These are phyloP conservation scores for Emys orbicularis DNA, from an alignment of 2,797 vertebrate species.

Conservation along the genomic window DNA sequence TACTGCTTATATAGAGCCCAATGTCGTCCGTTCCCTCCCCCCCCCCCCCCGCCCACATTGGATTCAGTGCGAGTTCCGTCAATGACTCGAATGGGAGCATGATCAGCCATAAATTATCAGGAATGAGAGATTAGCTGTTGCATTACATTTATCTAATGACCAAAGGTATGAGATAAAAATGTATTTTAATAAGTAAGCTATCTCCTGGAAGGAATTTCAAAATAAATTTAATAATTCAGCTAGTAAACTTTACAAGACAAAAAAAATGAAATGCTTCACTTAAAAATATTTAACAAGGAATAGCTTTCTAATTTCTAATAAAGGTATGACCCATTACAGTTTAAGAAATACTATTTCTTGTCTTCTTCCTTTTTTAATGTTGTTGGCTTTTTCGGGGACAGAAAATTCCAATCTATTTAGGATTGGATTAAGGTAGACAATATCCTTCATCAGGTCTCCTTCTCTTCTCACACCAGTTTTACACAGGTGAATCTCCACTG, in stretches of 20 bases:
- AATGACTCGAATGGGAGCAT: neutral
- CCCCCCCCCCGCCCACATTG: neutral
- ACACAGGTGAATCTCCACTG: neutral
- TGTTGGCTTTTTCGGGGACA: neutral
- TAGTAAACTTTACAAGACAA: constrained; percentile 9
- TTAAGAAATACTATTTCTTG: no score
- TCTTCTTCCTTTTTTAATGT: neutral
- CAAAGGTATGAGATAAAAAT: constrained; percentile 40
- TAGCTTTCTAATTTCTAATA: neutral
- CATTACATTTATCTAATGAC: constrained; percentile 29
- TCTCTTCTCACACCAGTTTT: neutral
- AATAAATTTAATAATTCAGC: constrained; percentile 13
- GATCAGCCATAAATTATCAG: constrained; percentile 24
- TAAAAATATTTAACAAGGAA: neutral
- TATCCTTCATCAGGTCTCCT: neutral
- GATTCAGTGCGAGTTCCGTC: neutral
- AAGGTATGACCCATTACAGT: no score
- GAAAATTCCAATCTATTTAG: neutral
- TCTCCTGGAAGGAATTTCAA: constrained; percentile 1
- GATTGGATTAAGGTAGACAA: neutral
- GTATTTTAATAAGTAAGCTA: constrained; percentile 49
- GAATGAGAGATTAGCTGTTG: constrained; percentile 13
- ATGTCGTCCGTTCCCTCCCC: neutral
- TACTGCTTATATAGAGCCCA: neutral
- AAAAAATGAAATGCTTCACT: neutral